phyloP scores from a whole-genome alignment of 2,113 vertebrate species.

The Rattus norvegicus region GRCr8 NC_086020.1:130568501-130569000 shows the following conservation, averaged over 20 bases:
- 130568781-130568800: not conserved
- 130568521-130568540: not conserved
- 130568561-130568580: not conserved
- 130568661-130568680: constrained; percentile 35
- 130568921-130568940: not conserved
- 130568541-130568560: not conserved
- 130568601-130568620: constrained; percentile 10
- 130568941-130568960: not conserved
- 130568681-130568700: constrained; percentile 16
- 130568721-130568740: constrained; percentile 1
- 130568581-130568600: not conserved
- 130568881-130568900: not conserved
- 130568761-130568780: constrained; percentile 12
- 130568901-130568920: not conserved
- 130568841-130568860: not conserved
- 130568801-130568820: not conserved
- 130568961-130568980: not conserved
- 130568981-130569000: not conserved
- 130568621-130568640: constrained; percentile 2
- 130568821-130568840: not conserved
- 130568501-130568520: not conserved
- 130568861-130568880: not conserved
- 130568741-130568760: not conserved
- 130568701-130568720: constrained; percentile 8
- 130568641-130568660: not conserved